Conservation (phyloP, 2,113 vertebrate species). For the Ranitomeya variabilis region DNA sequence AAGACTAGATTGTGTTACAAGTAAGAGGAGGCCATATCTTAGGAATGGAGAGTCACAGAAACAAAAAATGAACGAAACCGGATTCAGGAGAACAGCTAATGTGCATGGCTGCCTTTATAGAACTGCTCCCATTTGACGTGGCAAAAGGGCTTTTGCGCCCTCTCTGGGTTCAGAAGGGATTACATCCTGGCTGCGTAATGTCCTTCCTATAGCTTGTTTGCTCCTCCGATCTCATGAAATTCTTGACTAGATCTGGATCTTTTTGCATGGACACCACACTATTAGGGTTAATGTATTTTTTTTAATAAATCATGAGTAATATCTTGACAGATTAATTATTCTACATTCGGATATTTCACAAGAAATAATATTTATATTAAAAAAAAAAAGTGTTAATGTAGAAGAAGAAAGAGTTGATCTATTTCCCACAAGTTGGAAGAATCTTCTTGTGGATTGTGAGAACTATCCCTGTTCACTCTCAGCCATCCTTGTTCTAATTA, state of each 20-base stretch:
- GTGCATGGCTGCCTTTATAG: neutral
- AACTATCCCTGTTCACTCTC: slow-evolving; percentile 6
- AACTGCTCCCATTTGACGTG: neutral
- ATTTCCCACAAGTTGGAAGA: slow-evolving; percentile 12
- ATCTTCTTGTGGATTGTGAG: slow-evolving; percentile 32
- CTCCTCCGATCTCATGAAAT: neutral
- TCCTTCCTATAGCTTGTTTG: neutral
- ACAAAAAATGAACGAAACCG: too few relatives aligned
- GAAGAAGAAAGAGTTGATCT: neutral
- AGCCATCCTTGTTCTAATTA: slow-evolving; percentile 56
- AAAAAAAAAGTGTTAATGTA: neutral
- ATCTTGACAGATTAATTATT: neutral
- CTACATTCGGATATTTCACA: neutral
- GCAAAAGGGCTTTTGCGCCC: neutral
- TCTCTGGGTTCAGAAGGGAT: neutral
- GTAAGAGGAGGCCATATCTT: too few relatives aligned
- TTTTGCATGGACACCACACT: neutral
- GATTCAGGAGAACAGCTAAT: too few relatives aligned
- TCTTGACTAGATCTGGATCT: neutral
- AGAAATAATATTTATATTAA: neutral
- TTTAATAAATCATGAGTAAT: neutral
- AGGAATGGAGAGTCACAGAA: too few relatives aligned
- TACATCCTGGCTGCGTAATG: neutral
- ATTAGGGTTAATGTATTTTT: neutral
- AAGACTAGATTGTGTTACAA: too few relatives aligned